Conservation (phyloP, 2,888 invertebrate species). For the Drosophila austrosaltans region DNA sequence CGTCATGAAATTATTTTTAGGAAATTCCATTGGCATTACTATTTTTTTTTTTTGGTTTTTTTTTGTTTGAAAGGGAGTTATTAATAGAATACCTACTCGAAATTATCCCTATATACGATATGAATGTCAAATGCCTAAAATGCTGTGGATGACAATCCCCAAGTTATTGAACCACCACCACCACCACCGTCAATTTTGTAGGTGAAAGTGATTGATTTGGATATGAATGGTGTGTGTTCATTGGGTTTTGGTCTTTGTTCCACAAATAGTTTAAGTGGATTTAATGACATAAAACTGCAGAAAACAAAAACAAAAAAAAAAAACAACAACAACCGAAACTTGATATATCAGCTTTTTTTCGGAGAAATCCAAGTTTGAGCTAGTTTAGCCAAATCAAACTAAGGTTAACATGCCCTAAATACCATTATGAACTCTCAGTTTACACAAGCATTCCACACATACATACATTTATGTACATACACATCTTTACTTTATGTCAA, state of each 20-base stretch:
- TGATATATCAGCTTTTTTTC: not conserved
- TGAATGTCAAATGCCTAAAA: not conserved
- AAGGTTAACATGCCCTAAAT: constrained; percentile 1
- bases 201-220: constrained; percentile 12
- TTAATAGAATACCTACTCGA: not conserved
- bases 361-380: constrained; percentile 6
- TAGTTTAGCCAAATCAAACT: constrained; percentile 5
- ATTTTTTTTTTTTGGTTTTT: constrained; percentile 57
- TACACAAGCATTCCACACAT: not conserved
- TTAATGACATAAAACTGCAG: constrained; percentile 10
- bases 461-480: not conserved
- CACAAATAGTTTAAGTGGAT: constrained; percentile 13
- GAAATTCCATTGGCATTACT: constrained; percentile 74
- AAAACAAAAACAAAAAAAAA: not conserved
- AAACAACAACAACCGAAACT: constrained; percentile 1
- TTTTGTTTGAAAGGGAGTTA: constrained; percentile 35
- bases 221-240: constrained; percentile 3
- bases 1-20: constrained; percentile 74
- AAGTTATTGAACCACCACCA: not conserved
- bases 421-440: constrained; percentile 2
- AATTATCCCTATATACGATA: not conserved
- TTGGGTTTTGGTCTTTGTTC: constrained; percentile 3
- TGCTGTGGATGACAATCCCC: not conserved
- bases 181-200: not conserved
- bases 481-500: not conserved